phyloP scores from a whole-genome alignment of 2,797 vertebrate species.

The Hypotaenidia philippensis region DNA sequence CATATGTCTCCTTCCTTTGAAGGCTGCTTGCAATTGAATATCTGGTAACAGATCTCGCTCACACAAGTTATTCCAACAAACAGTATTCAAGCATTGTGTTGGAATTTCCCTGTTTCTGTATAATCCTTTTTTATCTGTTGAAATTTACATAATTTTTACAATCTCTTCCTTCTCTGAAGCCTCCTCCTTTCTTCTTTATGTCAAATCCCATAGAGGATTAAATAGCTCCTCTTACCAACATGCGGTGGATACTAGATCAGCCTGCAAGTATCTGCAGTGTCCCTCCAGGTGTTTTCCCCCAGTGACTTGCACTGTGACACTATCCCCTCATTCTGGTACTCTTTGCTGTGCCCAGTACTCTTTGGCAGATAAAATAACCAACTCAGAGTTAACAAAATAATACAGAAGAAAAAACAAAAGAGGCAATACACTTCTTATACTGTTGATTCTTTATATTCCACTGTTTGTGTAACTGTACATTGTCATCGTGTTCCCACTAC shows the following conservation, averaged over 20 bases:
- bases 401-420: neutral
- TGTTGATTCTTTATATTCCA: neutral
- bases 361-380: neutral
- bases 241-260: neutral
- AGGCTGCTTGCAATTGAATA: neutral
- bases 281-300: neutral
- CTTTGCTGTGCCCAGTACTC: neutral
- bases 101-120: neutral
- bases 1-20: neutral
- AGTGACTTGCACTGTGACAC: neutral
- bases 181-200: neutral
- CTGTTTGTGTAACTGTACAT: neutral
- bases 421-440: neutral
- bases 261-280: neutral
- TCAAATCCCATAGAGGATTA: neutral
- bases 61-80: neutral
- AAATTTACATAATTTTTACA: neutral
- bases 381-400: neutral
- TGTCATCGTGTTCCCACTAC: neutral
- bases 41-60: neutral
- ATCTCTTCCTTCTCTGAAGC: neutral
- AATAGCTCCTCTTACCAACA: neutral
- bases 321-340: neutral
- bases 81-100: neutral
- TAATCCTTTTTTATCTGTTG: neutral